A percentile compares a stretch with the other conserved stretches of the same genome.
Evolutionary conservation across 2,113 vertebrate species (phyloP).

Genomic region (Orycteropus afer): DNA sequence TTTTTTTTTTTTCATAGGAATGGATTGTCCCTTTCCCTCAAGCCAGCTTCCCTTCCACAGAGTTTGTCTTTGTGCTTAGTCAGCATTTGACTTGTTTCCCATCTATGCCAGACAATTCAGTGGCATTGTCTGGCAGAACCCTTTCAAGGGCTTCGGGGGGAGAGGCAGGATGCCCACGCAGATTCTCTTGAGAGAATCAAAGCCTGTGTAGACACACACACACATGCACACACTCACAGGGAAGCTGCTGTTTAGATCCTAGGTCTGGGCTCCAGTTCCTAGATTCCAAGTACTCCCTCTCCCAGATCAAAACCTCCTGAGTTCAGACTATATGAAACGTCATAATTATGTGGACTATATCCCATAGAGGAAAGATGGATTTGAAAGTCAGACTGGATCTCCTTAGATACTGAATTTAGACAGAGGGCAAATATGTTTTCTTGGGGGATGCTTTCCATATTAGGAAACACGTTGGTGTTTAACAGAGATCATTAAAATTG

Average conservation of each 20-base stretch:
- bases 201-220: neutral
- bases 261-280: neutral
- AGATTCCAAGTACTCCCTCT: neutral
- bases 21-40: neutral
- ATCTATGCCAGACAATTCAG: constrained; percentile 62
- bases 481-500: constrained; percentile 42
- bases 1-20: constrained; percentile 30
- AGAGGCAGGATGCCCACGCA: neutral
- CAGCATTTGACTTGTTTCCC: constrained; percentile 80
- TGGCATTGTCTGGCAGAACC: constrained; percentile 72
- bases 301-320: constrained; percentile 12
- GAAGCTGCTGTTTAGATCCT: neutral
- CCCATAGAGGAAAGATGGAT: constrained; percentile 2
- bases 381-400: constrained; percentile 48
- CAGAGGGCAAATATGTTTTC: constrained; percentile 33
- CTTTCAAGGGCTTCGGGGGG: constrained; percentile 54
- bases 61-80: constrained; percentile 62
- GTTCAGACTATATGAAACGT: neutral
- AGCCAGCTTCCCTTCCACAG: neutral
- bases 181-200: neutral
- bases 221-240: neutral
- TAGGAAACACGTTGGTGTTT: constrained; percentile 4
- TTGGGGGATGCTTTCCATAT: constrained; percentile 41
- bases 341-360: neutral
- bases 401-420: constrained; percentile 40